phyloP scores from a whole-genome alignment of 1,140 invertebrate genomes.

The Linepithema humile region DNA sequence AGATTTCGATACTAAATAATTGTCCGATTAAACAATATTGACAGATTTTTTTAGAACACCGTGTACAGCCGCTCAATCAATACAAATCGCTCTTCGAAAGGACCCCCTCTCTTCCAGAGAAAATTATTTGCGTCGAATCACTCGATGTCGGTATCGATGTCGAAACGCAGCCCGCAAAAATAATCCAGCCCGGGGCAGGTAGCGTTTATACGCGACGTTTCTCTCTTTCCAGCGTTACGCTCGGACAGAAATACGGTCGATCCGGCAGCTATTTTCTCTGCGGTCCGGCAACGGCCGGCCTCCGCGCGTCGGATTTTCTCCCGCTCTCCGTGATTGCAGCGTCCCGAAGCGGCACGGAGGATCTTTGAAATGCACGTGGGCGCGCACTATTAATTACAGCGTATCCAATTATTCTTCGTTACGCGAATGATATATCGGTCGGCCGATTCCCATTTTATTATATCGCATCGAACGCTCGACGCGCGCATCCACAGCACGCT shows the following conservation, averaged over 20 bases:
- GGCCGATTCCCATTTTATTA: slow-evolving; percentile 39
- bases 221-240: slow-evolving; percentile 44
- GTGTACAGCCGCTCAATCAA: slow-evolving; percentile 30
- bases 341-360: slow-evolving; percentile 21
- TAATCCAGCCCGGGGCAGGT: slow-evolving; percentile 51
- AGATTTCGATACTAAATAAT: not conserved
- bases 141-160: slow-evolving; percentile 42
- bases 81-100: slow-evolving; percentile 37
- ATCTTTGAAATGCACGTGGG: slow-evolving; percentile 22
- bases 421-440: slow-evolving; percentile 45
- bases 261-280: slow-evolving; percentile 54
- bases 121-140: slow-evolving; percentile 56
- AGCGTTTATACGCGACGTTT: slow-evolving; percentile 51
- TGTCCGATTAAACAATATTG: no score
- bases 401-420: slow-evolving; percentile 54
- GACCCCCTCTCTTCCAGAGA: slow-evolving; percentile 29
- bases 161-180: slow-evolving; percentile 42
- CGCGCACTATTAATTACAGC: slow-evolving; percentile 47
- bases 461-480: slow-evolving; percentile 21
- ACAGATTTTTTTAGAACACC: not conserved
- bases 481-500: slow-evolving; percentile 8
- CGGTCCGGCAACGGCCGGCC: slow-evolving; percentile 2
- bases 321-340: slow-evolving; percentile 9
- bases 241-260: slow-evolving; percentile 54
- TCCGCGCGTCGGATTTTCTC: not conserved